Evolutionary conservation across 2,888 invertebrate genomes (phyloP).

Genomic region (Cynaeus angustus): DNA sequence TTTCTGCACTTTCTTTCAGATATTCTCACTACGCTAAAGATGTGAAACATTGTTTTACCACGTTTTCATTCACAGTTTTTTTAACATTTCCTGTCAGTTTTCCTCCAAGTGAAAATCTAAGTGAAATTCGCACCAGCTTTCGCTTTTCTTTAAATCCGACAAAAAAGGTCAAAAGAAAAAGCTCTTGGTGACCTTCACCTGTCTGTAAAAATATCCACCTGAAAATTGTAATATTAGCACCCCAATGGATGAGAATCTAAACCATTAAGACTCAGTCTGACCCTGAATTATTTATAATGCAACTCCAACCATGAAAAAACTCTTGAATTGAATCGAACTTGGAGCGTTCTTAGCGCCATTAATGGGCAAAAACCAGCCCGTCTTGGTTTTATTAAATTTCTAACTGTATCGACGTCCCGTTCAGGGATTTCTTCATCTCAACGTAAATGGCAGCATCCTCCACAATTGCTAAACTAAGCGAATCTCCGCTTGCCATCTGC

Average conservation of each 20-base stretch:
- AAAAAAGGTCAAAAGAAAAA: constrained; percentile 7
- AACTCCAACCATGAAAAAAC: constrained; percentile 18
- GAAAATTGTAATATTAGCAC: neutral
- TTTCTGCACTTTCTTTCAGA: neutral
- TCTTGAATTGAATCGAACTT: constrained; percentile 22
- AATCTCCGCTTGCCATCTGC: constrained; percentile 7
- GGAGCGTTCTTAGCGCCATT: constrained; percentile 23
- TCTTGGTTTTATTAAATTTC: constrained; percentile 26
- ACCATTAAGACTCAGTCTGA: constrained; percentile 1
- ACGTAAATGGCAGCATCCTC: constrained; percentile 6
- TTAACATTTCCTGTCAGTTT: neutral
- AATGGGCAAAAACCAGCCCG: constrained; percentile 35
- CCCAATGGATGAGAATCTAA: neutral
- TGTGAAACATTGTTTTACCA: neutral
- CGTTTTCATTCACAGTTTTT: neutral
- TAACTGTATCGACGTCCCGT: constrained; percentile 38
- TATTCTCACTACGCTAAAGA: neutral
- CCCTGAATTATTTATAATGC: constrained; percentile 19
- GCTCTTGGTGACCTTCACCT: neutral
- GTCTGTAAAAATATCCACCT: neutral
- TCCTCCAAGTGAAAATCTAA: neutral
- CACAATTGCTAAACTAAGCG: neutral
- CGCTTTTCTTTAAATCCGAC: neutral
- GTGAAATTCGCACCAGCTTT: constrained; percentile 5
- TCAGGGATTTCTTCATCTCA: neutral